Evolutionary conservation across 2,113 vertebrate genomes (phyloP).

Genomic region (Corythaixoides concolor): DNA sequence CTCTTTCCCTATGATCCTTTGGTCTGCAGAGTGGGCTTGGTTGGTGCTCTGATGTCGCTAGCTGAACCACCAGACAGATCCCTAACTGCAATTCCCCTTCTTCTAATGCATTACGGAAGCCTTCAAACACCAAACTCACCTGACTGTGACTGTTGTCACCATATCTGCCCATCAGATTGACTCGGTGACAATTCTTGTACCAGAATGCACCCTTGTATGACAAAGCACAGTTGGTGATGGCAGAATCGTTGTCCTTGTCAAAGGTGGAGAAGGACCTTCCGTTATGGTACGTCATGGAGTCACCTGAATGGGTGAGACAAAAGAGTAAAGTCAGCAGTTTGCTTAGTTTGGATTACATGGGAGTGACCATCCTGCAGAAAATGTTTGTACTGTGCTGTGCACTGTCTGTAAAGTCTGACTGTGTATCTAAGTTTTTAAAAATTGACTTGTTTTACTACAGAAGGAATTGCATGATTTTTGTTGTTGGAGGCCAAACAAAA

Average conservation of each 20-base stretch:
- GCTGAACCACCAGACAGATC: not conserved
- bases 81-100: not conserved
- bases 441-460: not conserved
- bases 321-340: not conserved
- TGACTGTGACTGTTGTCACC: constrained; percentile 96
- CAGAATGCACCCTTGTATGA: constrained; percentile 99
- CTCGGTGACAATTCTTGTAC: constrained; percentile 98
- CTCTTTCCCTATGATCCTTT: not conserved
- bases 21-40: not conserved
- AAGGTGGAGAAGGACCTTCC: constrained; percentile 93
- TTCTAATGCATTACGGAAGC: not conserved
- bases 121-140: constrained; percentile 70
- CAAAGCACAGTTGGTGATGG: constrained; percentile 97
- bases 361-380: not conserved
- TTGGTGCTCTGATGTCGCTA: not conserved
- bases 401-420: not conserved
- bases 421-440: not conserved
- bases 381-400: too few species aligned
- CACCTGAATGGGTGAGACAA: constrained; percentile 75
- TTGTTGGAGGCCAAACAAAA: not conserved
- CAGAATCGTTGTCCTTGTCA: constrained; percentile 94
- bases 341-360: not conserved
- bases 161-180: constrained; percentile 96
- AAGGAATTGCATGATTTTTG: not conserved
- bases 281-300: constrained; percentile 96